Evolutionary conservation across 2,113 vertebrate species (phyloP), one percentile per base, ranked within the genome.

Genomic region (Numenius arquata): DNA sequence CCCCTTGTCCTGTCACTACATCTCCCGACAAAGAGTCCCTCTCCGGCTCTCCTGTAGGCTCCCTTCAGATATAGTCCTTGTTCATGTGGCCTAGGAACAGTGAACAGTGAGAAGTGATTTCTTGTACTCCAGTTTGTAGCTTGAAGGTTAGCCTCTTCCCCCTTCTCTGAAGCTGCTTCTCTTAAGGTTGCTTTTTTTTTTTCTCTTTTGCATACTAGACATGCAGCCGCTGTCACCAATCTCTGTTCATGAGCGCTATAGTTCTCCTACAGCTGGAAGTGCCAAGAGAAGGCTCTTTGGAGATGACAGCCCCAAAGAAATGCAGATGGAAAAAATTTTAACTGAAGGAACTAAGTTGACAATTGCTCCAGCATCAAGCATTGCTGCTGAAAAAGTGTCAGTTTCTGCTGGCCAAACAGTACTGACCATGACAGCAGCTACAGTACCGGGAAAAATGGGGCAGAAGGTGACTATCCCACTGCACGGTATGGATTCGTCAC

Each of bases 281-380:
- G 99, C 99, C 8, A 99, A 99, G 80, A 98, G 99, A 9, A 99
- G 99, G 62, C 99, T 99, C 34, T 99, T 99, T 66, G 99, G 98
- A 20, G 99, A 99, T n/a, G 99, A 99, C 72, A 95, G 89, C 87
- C 93, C 98, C 92, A 86, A 96, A 70, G 98, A 98, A 75, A 94
- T 96, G n/a, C 96, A 96, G 52, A 40, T 94, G 36, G 98, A 98
- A 47, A 98, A 97, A 91, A 70, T 95, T 30, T 53, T 98, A 41
- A 95, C 93, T 0, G 98, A 98, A 77, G 96, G 97, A 78, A 97
- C 97, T 15, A 97, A 97, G 52, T 21, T 99, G 70, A 98, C 97
- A 85, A 96, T 98, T n/a, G 97, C 97, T 77, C 96, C 97, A 74
- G 93, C 72, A 1, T 88, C 95, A 47, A 96, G 90, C 36, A 23